Evolutionary conservation across 2,113 vertebrate genomes (phyloP), one percentile per base, ranked within the genome.

Genomic region (Paramormyrops kingsleyae): DNA sequence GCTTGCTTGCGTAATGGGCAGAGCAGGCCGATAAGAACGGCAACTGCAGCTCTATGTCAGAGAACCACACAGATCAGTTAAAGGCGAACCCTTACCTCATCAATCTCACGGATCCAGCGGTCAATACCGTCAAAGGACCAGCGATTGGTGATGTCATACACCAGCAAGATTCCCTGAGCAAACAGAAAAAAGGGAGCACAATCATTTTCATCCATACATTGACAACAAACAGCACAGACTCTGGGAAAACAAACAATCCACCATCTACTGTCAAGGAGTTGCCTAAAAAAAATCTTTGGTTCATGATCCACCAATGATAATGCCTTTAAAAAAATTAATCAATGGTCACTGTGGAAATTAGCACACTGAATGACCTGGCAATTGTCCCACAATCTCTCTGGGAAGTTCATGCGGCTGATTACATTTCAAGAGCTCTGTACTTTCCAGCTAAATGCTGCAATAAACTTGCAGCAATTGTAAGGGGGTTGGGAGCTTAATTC

Each of bases 51-150:
- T 35, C 4, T 39, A 47, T 85, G 83, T 86, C 46, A 21, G 83
- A n/a, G 24, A 8, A 15, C 46, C n/a, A 86, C 83, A 86, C 12
- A 46, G 12, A 49, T n/a, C n/a, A 49, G 44, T 50, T 49, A n/a
- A 46, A 21, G 80, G 24, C 4, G 4, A 15, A 77, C 24, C 50
- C 94, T 94, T 91, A 99, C 99, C 97, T 99, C 99, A 87, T 99
- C 99, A 12, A 99, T 99, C 93, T 99, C 99, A 88, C 98, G 96
- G 92, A 99, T 99, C 99, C 99, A 99, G 4, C 99, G 96, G 92
- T 99, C 98, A 90, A 99, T 99, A 24, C 99, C 99, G 50, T 99
- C 99, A 21, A 99, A 99, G 24, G 99, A 99, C 99, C 99, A 99
- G 91, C 96, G 96, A 87, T 99, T 99, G 1, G 99, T 99, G 95